These are phyloP conservation scores for Beaufortia kweichowensis DNA, from an alignment of 2,113 vertebrate genomes.

Conservation along the genomic window DNA sequence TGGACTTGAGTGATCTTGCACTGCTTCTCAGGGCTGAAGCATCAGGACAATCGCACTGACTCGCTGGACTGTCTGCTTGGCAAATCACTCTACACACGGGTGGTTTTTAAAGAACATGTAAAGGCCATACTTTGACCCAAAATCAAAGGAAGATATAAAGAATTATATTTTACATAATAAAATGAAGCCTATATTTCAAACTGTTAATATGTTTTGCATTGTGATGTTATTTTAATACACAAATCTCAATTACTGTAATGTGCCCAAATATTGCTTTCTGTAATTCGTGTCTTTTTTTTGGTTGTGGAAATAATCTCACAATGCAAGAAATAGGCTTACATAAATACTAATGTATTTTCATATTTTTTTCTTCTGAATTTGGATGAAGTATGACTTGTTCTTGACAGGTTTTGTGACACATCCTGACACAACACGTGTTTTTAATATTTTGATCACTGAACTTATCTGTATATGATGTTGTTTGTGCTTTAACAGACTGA, in stretches of 20 bases:
- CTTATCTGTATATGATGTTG: neutral
- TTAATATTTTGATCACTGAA: neutral
- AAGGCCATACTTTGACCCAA: neutral
- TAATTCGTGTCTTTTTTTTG: neutral
- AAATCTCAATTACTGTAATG: neutral
- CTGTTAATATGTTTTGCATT: neutral
- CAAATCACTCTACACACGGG: neutral
- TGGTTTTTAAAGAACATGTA: neutral
- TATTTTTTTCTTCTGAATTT: no score
- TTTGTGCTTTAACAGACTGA: neutral
- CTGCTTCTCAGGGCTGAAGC: slow-evolving; percentile 49
- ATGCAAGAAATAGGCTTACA: neutral
- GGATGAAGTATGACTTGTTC: neutral
- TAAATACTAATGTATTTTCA: no score
- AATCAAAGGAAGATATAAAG: neutral
- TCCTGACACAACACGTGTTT: neutral
- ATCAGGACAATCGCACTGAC: slow-evolving; percentile 50
- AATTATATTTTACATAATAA: neutral
- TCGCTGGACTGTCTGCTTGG: slow-evolving; percentile 10
- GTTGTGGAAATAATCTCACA: neutral
- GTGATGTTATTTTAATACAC: neutral
- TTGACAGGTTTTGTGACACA: neutral
- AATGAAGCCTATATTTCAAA: neutral
- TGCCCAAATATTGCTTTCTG: no score
- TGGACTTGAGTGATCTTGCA: slow-evolving; percentile 14